Percentiles rank a stretch among this genome's conserved stretches.
Evolutionary conservation across 2,113 vertebrate genomes (phyloP).

Genomic region (Xenopus borealis): DNA sequence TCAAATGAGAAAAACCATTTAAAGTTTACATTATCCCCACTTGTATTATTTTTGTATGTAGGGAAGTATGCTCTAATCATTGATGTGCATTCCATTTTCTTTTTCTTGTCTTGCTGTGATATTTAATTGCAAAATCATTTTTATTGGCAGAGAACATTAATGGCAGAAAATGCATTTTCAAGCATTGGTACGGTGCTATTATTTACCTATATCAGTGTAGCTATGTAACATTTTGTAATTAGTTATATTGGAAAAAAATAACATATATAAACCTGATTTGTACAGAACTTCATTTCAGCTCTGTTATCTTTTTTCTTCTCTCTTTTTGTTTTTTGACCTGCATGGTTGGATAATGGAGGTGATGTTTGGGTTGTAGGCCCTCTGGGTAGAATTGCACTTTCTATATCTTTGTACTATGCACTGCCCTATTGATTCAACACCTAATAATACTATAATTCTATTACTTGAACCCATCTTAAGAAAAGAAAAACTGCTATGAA

Average conservation of each 20-base stretch:
- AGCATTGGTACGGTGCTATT: conserved; percentile 82
- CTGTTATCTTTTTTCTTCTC: conserved; percentile 60
- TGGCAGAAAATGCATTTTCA: conserved; percentile 65
- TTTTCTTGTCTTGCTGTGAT: conserved; percentile 68
- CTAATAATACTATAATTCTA: conserved; percentile 90
- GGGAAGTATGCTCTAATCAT: conserved; percentile 63
- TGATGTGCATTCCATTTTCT: conserved; percentile 99
- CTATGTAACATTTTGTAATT: conserved; percentile 78
- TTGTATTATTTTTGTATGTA: conserved; percentile 12
- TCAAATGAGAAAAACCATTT: not conserved
- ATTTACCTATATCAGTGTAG: conserved; percentile 78
- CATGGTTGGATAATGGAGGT: conserved; percentile 77
- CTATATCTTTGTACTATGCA: conserved; percentile 99
- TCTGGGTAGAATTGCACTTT: conserved; percentile 98
- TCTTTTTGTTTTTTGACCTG: conserved; percentile 66
- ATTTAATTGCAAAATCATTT: conserved; percentile 57
- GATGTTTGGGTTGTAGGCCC: conserved; percentile 71
- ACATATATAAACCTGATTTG: conserved; percentile 69
- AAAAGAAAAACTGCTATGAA: conserved; percentile 77
- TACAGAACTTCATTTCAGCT: conserved; percentile 74
- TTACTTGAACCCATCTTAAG: conserved; percentile 97
- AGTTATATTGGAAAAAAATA: conserved; percentile 66
- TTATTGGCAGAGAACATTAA: conserved; percentile 54
- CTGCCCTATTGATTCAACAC: conserved; percentile 99
- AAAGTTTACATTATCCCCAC: conserved; percentile 6